Conservation (phyloP, 2,888 invertebrate species). For the Drosophila heteroneura region DNA sequence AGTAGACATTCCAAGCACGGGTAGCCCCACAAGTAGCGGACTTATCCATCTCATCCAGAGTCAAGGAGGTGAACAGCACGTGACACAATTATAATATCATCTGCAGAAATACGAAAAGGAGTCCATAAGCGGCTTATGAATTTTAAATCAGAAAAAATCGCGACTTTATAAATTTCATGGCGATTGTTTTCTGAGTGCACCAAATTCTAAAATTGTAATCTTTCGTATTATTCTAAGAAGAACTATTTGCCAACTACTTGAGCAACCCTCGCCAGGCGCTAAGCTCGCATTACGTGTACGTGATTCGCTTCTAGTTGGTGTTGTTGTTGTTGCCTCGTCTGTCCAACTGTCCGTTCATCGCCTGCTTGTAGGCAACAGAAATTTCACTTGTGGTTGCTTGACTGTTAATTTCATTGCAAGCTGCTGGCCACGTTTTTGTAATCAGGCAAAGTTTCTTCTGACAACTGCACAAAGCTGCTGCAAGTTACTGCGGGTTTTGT, state of each 20-base stretch:
- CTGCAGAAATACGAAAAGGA: background rate
- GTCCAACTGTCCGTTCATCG: slow-evolving; percentile 29
- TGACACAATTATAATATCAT: background rate
- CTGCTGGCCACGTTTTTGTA: slow-evolving; percentile 76
- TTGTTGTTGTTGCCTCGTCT: slow-evolving; percentile 8
- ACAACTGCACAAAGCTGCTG: slow-evolving; percentile 71
- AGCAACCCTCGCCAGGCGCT: slow-evolving; percentile 33
- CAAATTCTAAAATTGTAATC: background rate
- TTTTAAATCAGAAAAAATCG: background rate
- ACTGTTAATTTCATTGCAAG: slow-evolving; percentile 75
- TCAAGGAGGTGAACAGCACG: background rate
- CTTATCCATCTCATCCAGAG: background rate
- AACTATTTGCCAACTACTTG: background rate
- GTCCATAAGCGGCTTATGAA: background rate
- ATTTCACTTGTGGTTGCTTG: slow-evolving; percentile 74
- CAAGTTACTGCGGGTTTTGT: slow-evolving; percentile 63
- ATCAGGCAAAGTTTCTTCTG: slow-evolving; percentile 74
- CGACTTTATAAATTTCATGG: background rate
- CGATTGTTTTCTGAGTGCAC: background rate
- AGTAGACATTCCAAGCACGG: slow-evolving; percentile 2
- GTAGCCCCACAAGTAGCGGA: slow-evolving; percentile 1
- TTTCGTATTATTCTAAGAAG: background rate
- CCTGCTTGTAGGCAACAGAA: slow-evolving; percentile 64
- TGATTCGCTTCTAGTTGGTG: slow-evolving; percentile 52
- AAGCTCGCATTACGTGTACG: slow-evolving; percentile 59